These are phyloP conservation scores for Vultur gryphus DNA, from an alignment of 2,797 vertebrate species.

Conservation along the genomic window DNA sequence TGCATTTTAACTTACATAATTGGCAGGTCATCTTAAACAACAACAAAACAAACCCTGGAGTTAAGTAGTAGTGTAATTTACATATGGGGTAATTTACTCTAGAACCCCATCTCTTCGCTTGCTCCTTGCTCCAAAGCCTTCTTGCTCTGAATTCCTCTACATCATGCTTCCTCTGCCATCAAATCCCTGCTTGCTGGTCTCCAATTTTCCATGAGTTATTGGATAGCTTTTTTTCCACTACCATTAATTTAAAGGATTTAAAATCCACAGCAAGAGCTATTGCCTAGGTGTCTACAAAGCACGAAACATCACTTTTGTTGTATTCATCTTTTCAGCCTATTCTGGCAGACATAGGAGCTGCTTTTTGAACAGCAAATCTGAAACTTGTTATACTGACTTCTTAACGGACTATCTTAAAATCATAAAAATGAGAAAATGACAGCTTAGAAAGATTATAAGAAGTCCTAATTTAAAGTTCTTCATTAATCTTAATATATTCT, in stretches of 20 bases:
- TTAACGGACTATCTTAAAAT: not conserved
- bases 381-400: not conserved
- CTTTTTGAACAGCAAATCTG: not conserved
- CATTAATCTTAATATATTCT: not conserved
- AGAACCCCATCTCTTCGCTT: not conserved
- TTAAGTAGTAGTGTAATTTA: not conserved
- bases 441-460: not conserved
- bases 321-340: not conserved
- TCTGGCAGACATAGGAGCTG: not conserved
- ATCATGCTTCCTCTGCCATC: not conserved
- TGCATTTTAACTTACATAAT: not conserved
- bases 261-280: not conserved
- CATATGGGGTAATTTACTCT: not conserved
- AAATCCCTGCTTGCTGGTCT: not conserved
- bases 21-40: not conserved
- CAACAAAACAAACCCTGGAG: not conserved
- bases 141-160: not conserved
- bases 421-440: not conserved
- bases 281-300: not conserved
- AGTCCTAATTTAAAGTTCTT: not conserved
- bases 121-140: not conserved
- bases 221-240: not conserved
- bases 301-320: not conserved
- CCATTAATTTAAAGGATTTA: not conserved
- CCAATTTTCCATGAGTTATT: not conserved